Base-by-base conservation (phyloP, 2,888 invertebrate genomes). In the Harpagoxenus sublaevis region DNA sequence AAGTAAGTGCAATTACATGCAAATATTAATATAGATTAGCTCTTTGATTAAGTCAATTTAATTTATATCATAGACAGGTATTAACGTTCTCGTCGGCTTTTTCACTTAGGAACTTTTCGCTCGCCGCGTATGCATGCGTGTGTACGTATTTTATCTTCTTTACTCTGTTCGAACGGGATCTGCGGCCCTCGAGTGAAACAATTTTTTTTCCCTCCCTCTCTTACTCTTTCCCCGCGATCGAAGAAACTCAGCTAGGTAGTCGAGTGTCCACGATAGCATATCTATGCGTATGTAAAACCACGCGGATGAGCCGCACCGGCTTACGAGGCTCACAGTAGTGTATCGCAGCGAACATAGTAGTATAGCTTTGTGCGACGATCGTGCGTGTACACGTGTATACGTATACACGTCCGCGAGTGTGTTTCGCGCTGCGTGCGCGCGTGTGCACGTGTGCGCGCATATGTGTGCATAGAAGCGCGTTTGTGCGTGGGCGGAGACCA, bases 401-500 rank as follows among this genome's bases (percentile, higher is more conserved):
- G 39, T 53, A 57, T 15, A 23, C 18, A 23, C 42, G 12, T 28
- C 42, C 63, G 74, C 71, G 10, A 23, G 9, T 23, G 70, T 45
- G 42, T 12, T 6, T 1, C 15, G 35, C 12, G 53, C n/a, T 8
- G 28, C 35, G 65, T 39, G 3, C 2, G 35, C 63, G 18, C 42
- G 45, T 15, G 62, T 62, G 35, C 63, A 15, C 42, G 45, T 15
- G 62, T 62, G 71, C 39, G 66, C 71, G 85, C 84, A 77, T 57
- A 87, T 86, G 86, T 78, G 84, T 86, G 77, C 65, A 78, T 79
- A 68, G 73, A 86, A 85, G 86, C 83, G 86, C 84, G 88, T 90
- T 91, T 91, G 89, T 92, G 92, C 92, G 94, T 93, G 93, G 94
- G 94, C 91, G 92, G 92, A 93, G 92, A 94, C 94, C 94, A 92